A percentile compares a stretch with the other conserved stretches of the same genome.
phyloP scores from a whole-genome alignment of 2,888 invertebrate species.

The Drosophila niveifrons region DNA sequence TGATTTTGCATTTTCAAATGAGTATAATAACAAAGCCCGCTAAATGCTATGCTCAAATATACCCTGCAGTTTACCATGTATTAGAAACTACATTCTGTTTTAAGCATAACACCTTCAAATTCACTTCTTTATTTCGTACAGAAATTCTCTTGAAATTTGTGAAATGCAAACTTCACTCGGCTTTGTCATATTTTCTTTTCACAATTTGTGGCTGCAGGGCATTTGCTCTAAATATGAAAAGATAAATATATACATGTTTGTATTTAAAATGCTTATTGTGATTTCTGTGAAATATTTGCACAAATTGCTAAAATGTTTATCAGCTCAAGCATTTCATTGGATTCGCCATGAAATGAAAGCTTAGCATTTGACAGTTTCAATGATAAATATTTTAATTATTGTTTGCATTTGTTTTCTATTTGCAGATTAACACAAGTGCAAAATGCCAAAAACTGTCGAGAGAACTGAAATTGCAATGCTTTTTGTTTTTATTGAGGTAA shows the following conservation, averaged over 20 bases:
- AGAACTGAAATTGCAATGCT: background rate
- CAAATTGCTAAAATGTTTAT: conserved; percentile 25
- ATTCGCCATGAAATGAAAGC: conserved; percentile 13
- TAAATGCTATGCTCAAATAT: background rate
- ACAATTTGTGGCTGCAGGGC: background rate
- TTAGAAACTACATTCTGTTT: too few species aligned
- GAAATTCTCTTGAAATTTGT: background rate
- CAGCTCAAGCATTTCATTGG: conserved; percentile 30
- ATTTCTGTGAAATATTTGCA: conserved; percentile 24
- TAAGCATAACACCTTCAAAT: too few species aligned
- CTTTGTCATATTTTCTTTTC: background rate
- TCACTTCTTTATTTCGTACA: background rate
- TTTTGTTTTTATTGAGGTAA: conserved; percentile 46
- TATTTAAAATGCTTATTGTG: conserved; percentile 28
- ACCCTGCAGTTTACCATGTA: background rate
- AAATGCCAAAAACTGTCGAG: conserved; percentile 30
- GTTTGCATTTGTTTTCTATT: conserved; percentile 48
- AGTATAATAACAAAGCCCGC: conserved; percentile 17
- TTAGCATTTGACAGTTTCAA: conserved; percentile 13
- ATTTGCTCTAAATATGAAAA: background rate
- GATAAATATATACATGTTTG: background rate
- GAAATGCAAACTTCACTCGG: background rate
- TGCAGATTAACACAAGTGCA: conserved; percentile 49
- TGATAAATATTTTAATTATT: conserved; percentile 54
- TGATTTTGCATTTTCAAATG: conserved; percentile 53